Percentiles rank a stretch among this genome's conserved stretches.
phyloP scores from a whole-genome alignment of 2,888 invertebrate species.

The Protophormia terraenovae region DNA sequence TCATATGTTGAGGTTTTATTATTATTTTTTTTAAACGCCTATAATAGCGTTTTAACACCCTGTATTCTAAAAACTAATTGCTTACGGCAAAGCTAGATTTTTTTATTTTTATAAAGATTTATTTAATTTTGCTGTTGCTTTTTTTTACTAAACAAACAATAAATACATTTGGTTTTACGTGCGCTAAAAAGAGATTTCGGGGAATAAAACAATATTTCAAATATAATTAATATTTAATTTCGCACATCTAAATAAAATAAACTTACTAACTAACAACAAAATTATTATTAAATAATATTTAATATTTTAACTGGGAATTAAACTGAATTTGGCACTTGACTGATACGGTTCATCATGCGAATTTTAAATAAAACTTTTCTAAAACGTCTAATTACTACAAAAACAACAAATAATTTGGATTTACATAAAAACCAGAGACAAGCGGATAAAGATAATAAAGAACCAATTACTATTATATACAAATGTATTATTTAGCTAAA shows the following conservation, averaged over 20 bases:
- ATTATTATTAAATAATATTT: slow-evolving; percentile 2
- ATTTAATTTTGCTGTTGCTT: background rate
- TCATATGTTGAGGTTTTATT: no score
- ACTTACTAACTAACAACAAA: background rate
- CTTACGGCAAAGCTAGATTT: background rate
- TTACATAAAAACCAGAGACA: background rate
- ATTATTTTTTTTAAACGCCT: background rate
- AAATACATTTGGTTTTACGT: background rate
- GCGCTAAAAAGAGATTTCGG: slow-evolving; percentile 15
- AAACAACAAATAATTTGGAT: slow-evolving; percentile 16
- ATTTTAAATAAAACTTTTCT: slow-evolving; percentile 9
- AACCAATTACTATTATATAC: slow-evolving; percentile 53
- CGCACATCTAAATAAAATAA: background rate
- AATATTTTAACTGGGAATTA: slow-evolving; percentile 1
- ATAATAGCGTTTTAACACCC: background rate
- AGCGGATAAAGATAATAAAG: background rate
- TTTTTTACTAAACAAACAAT: background rate
- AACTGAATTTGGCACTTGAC: slow-evolving; percentile 15
- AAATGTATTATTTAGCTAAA: slow-evolving; percentile 28
- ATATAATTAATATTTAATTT: background rate
- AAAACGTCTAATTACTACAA: background rate
- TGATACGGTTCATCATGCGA: slow-evolving; percentile 45
- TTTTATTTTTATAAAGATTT: background rate
- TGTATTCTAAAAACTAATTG: background rate
- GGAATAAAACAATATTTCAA: slow-evolving; percentile 15